phyloP scores from a whole-genome alignment of 2,797 vertebrate species.

The Carcharodon carcharias region DNA sequence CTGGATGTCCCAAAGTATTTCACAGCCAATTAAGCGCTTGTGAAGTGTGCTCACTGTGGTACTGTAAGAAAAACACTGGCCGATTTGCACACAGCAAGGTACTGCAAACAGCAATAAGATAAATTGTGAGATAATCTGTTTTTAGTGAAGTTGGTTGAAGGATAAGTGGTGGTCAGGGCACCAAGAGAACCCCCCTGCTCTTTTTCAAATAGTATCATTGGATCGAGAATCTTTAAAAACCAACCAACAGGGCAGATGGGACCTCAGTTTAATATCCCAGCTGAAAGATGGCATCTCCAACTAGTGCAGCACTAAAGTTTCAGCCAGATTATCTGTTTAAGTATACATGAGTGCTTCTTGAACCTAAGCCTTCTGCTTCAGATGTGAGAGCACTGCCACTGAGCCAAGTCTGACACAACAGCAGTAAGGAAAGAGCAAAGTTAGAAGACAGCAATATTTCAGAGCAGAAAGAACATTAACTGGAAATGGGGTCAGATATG shows the following conservation, averaged over 20 bases:
- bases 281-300: neutral
- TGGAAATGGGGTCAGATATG: neutral
- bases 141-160: neutral
- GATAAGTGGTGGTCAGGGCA: neutral
- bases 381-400: neutral
- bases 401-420: neutral
- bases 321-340: neutral
- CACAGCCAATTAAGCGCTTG: neutral
- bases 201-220: neutral
- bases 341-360: neutral
- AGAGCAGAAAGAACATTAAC: neutral
- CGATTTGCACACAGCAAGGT: neutral
- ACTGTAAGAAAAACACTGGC: neutral
- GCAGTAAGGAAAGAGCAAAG: neutral
- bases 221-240: neutral
- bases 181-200: neutral
- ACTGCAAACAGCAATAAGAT: neutral
- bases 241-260: neutral
- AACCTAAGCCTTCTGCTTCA: neutral
- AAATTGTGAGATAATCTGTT: neutral
- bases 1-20: neutral
- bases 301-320: neutral
- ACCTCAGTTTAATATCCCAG: too few relatives aligned
- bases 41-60: neutral
- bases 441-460: neutral